Evolutionary conservation across 2,888 invertebrate species (phyloP), one percentile per base, ranked within the genome.

Genomic region (Myopa testacea): DNA sequence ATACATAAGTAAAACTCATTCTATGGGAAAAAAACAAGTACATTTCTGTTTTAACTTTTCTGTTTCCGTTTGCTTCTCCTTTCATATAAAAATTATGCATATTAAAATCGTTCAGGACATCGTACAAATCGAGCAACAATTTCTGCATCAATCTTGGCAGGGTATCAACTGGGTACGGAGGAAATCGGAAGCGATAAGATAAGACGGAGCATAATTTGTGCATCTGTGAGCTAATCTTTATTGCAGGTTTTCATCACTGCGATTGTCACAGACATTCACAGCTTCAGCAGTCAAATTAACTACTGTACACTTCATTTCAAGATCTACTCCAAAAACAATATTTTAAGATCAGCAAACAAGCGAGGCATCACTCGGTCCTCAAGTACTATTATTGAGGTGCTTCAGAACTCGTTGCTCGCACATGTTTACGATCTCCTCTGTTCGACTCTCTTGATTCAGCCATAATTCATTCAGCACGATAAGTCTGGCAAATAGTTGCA

Each of bases 81-180:
- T 63, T 5, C n/a, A n/a, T 19, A 62, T 19, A 63, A 63, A 16
- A 34, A 38, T 34, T 60, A 6, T 65, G 45, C 14, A 52, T 70
- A 19, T 52, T 73, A 45, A 2, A 45, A 8, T 45, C 45, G 45
- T 10, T 8, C 10, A 75, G 88, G 87, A 12, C 86, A 87, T 78
- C 86, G 86, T 80, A 87, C 87, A 77, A 85, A 83, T 80, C 85
- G 87, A 78, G 80, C 82, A 62, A 84, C 86, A 78, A 79, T 84
- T 19, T 82, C 82, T 67, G 78, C 83, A 72, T 83, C 82, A n/a
- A n/a, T n/a, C n/a, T n/a, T n/a, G n/a, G n/a, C n/a, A n/a, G n/a
- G n/a, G n/a, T n/a, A n/a, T n/a, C n/a, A n/a, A n/a, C 50, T 10
- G 10, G 50, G 1, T 14, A 50, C 50, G 14, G 55, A 55, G 55